A percentile compares a stretch with the other conserved stretches of the same genome.
phyloP scores from a whole-genome alignment of 2,797 vertebrate genomes.

The Bufotes viridis region DNA sequence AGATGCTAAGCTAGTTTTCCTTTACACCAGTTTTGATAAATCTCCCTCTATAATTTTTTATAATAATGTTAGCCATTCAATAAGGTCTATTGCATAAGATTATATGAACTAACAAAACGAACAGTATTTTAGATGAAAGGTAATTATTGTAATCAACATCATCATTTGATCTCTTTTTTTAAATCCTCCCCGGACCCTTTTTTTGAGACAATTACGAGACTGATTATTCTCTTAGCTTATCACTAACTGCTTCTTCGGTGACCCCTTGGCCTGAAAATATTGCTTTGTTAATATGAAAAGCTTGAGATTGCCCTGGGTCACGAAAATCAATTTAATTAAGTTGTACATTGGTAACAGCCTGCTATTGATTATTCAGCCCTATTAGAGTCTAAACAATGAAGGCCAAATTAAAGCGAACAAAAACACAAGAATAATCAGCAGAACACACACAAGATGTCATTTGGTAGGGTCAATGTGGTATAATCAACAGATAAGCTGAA shows the following conservation, averaged over 20 bases:
- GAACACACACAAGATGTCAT: conserved; percentile 1
- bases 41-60: neutral
- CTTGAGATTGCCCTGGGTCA: conserved; percentile 1
- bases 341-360: conserved; percentile 44
- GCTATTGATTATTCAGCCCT: conserved; percentile 36
- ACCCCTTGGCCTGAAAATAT: conserved; percentile 27
- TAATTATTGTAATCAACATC: conserved; percentile 2
- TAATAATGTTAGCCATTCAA: neutral
- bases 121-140: neutral
- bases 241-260: neutral
- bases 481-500: neutral
- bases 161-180: neutral
- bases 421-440: conserved; percentile 21
- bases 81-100: neutral
- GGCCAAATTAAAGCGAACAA: conserved; percentile 21
- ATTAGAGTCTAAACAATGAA: conserved; percentile 32
- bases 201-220: neutral
- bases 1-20: neutral
- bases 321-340: conserved; percentile 53
- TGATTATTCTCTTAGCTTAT: neutral
- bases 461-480: neutral
- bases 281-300: conserved; percentile 49
- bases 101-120: neutral
- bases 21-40: too few relatives aligned
- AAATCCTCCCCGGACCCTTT: neutral